phyloP scores from a whole-genome alignment of 1,140 invertebrate species.

The Andricus grossulariae region DNA sequence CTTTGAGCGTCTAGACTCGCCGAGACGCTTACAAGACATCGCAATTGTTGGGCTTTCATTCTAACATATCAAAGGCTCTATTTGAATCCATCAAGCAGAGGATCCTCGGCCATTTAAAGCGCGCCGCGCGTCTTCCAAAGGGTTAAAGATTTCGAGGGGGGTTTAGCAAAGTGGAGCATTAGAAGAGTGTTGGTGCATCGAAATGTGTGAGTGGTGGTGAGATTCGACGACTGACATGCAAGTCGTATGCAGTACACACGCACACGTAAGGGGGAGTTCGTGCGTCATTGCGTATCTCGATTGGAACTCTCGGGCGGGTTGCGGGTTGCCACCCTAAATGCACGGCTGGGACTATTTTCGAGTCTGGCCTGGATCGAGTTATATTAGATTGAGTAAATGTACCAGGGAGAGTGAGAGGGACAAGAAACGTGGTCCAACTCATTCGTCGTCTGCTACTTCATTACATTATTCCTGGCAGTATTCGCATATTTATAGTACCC shows the following conservation, averaged over 20 bases:
- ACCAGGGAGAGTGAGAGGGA: conserved; percentile 3
- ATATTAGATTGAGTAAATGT: conserved; percentile 44
- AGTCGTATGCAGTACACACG: not conserved
- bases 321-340: conserved; percentile 51
- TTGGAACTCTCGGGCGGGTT: conserved; percentile 41
- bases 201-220: conserved; percentile 23
- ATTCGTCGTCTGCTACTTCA: not conserved
- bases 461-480: conserved; percentile 21
- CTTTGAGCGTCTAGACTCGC: too few relatives aligned
- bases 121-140: not conserved
- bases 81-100: not conserved
- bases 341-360: conserved; percentile 55
- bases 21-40: too few relatives aligned
- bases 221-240: conserved; percentile 28
- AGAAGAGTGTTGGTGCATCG: not conserved
- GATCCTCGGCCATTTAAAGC: not conserved
- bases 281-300: conserved; percentile 42
- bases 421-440: conserved; percentile 1
- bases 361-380: conserved; percentile 54
- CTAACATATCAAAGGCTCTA: not conserved
- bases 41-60: too few relatives aligned
- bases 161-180: conserved; percentile 7
- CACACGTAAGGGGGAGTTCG: conserved; percentile 5
- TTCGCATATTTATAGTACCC: not conserved
- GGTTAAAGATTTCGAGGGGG: conserved; percentile 12